These are phyloP conservation scores for Coelopa pilipes DNA, from an alignment of 2,888 invertebrate genomes.

Conservation along the genomic window DNA sequence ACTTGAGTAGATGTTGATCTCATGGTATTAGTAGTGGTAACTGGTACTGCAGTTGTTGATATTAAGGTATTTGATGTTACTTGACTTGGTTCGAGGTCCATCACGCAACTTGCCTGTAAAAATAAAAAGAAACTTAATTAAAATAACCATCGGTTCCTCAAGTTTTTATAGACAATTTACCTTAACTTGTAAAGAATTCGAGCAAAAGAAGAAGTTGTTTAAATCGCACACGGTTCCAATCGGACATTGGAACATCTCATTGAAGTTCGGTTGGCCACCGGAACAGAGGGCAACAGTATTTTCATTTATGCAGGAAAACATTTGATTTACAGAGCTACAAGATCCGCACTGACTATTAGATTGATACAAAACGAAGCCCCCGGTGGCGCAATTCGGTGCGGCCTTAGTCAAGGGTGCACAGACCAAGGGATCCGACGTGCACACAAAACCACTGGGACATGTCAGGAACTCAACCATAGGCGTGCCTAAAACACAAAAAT, in stretches of 20 bases:
- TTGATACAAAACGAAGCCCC: no score
- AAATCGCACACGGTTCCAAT: conserved; percentile 49
- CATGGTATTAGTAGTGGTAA: conserved; percentile 1
- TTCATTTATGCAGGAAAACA: conserved; percentile 45
- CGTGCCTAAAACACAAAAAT: no score
- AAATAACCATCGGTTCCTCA: no score
- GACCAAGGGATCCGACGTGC: not conserved
- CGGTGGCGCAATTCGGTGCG: no score
- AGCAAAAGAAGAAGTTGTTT: conserved; percentile 44
- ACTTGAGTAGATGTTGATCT: not conserved
- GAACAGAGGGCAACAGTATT: conserved; percentile 48
- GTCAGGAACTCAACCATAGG: no score
- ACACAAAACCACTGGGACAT: not conserved
- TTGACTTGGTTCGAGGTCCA: no score
- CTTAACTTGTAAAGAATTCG: conserved; percentile 26
- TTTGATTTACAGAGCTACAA: conserved; percentile 40
- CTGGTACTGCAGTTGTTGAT: not conserved
- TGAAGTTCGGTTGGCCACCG: conserved; percentile 40
- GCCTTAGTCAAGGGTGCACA: no score
- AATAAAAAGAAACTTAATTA: no score
- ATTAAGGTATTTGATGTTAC: no score
- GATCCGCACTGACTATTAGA: conserved; percentile 41
- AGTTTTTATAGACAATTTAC: conserved; percentile 23
- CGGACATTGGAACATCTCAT: conserved; percentile 40
- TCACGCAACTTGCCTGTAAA: no score